These are phyloP conservation scores for Corythaeola cristata DNA, from an alignment of 2,113 vertebrate species.

Conservation along the genomic window DNA sequence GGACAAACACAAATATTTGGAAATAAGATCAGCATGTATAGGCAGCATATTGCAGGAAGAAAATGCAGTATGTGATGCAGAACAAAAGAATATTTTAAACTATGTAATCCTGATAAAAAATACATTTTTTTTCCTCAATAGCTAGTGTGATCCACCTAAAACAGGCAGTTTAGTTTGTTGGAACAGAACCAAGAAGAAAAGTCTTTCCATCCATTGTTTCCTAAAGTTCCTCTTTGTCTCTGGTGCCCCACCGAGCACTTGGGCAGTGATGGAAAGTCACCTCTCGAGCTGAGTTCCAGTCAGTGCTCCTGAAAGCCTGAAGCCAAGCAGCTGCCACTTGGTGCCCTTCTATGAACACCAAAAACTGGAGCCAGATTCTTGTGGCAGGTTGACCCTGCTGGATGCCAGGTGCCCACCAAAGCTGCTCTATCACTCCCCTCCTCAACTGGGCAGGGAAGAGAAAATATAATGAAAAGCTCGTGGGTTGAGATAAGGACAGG, in stretches of 20 bases:
- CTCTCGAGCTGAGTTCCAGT: not conserved
- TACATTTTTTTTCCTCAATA: not conserved
- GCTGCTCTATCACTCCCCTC: too few relatives aligned
- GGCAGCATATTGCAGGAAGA: not conserved
- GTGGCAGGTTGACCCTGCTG: too few relatives aligned
- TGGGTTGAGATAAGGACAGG: too few relatives aligned
- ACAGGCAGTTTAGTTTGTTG: not conserved
- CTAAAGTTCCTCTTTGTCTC: not conserved
- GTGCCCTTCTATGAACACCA: not conserved
- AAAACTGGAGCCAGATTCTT: not conserved
- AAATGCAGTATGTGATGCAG: not conserved
- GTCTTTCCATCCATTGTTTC: not conserved
- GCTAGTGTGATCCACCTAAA: not conserved
- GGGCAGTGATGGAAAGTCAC: not conserved
- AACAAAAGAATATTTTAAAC: not conserved
- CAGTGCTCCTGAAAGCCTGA: not conserved
- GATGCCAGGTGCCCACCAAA: too few relatives aligned
- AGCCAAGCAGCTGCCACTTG: not conserved
- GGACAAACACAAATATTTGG: not conserved
- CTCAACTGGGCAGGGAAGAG: too few relatives aligned
- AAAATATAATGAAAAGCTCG: too few relatives aligned
- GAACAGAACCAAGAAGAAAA: not conserved
- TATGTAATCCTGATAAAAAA: not conserved
- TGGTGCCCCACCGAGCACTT: not conserved
- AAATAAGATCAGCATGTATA: not conserved